phyloP scores from a whole-genome alignment of 2,888 invertebrate genomes.

The Syrista parreyssii region DNA sequence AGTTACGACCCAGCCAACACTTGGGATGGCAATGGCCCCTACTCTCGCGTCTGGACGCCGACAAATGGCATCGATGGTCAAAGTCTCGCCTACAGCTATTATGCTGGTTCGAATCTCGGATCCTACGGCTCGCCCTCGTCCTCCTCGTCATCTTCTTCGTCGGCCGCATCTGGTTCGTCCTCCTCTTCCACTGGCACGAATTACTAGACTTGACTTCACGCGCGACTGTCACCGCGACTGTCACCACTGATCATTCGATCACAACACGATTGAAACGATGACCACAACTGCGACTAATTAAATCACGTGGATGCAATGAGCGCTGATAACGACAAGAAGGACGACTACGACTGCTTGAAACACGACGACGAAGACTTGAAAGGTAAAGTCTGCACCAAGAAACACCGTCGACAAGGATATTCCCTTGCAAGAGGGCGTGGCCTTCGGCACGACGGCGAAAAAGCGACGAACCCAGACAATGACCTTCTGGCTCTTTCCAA shows the following conservation, averaged over 20 bases:
- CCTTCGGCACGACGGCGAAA: no score
- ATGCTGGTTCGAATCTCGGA: conserved; percentile 75
- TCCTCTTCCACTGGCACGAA: conserved; percentile 43
- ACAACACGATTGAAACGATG: conserved; percentile 15
- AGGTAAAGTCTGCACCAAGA: no score
- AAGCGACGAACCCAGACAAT: no score
- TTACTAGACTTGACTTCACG: conserved; percentile 33
- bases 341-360: no score
- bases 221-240: conserved; percentile 19
- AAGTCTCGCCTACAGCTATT: conserved; percentile 65
- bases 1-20: conserved; percentile 75
- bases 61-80: conserved; percentile 60
- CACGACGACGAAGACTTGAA: no score
- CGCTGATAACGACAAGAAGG: no score
- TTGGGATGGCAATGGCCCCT: conserved; percentile 81
- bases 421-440: no score
- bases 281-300: no score
- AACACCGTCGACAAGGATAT: no score
- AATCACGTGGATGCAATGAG: no score
- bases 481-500: no score
- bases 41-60: conserved; percentile 81
- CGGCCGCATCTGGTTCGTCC: conserved; percentile 64
- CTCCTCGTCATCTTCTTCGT: conserved; percentile 70
- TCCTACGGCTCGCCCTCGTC: conserved; percentile 79
- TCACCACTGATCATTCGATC: conserved; percentile 27